These are phyloP conservation scores for Glaucomys volans DNA, from an alignment of 2,113 vertebrate genomes.

Conservation along the genomic window DNA sequence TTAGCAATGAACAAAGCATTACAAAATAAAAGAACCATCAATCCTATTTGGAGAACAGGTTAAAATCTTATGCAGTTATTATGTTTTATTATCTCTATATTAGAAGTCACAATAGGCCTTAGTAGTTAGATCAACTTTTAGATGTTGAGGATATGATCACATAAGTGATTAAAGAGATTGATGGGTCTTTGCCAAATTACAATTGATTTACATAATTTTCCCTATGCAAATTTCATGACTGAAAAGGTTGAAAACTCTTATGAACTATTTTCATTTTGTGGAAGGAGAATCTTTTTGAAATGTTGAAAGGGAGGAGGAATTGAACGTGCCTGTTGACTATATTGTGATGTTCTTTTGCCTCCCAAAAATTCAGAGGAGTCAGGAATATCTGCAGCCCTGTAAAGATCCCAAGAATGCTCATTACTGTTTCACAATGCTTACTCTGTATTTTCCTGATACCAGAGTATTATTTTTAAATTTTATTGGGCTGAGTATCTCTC, in stretches of 20 bases:
- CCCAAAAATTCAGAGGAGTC: slow-evolving; percentile 19
- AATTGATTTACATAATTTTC: neutral
- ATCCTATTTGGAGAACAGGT: slow-evolving; percentile 14
- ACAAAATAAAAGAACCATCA: neutral
- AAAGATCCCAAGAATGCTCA: neutral
- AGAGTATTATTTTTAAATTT: slow-evolving; percentile 42
- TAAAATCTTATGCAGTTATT: neutral
- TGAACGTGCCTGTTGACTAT: slow-evolving; percentile 3
- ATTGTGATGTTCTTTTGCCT: slow-evolving; percentile 45
- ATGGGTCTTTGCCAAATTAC: neutral
- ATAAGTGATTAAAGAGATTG: neutral
- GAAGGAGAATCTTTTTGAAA: neutral
- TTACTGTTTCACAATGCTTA: slow-evolving; percentile 24
- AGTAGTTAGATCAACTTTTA: neutral
- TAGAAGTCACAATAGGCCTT: neutral
- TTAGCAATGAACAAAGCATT: neutral
- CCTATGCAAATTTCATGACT: neutral
- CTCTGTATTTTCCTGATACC: slow-evolving; percentile 42
- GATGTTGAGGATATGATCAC: neutral
- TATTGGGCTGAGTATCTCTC: slow-evolving; percentile 17
- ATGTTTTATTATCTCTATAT: neutral
- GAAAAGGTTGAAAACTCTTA: neutral
- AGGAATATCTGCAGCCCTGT: neutral
- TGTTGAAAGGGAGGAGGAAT: neutral
- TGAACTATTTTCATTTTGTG: slow-evolving; percentile 28